A percentile compares a stretch with the other conserved stretches of the same genome.
phyloP scores from a whole-genome alignment of 2,888 invertebrate species.

The Balanococcus diminutus region DNA sequence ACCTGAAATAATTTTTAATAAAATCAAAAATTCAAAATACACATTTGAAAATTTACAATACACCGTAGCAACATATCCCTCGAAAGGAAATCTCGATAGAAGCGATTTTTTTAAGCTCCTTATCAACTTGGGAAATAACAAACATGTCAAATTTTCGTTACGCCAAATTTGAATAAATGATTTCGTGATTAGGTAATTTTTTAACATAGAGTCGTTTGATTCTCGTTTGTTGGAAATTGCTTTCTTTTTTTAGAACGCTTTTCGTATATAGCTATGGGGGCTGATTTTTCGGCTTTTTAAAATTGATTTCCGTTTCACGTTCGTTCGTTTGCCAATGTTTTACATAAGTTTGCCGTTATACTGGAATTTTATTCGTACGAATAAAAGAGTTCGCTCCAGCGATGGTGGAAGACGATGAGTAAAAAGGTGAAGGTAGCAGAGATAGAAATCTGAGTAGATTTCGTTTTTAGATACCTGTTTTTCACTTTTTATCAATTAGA shows the following conservation, averaged over 20 bases:
- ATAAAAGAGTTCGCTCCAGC: background rate
- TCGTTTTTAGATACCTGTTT: background rate
- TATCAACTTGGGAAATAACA: constrained; percentile 32
- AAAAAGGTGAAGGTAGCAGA: background rate
- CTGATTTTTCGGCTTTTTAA: constrained; percentile 19
- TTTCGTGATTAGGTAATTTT: constrained; percentile 36
- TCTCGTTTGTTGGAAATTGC: constrained; percentile 31
- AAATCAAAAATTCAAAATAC: background rate
- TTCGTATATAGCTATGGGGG: background rate
- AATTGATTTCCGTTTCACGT: background rate
- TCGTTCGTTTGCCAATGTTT: background rate
- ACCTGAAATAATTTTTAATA: background rate
- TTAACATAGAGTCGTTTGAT: constrained; percentile 18
- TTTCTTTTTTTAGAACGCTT: background rate
- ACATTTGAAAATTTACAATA: background rate
- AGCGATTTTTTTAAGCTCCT: constrained; percentile 13
- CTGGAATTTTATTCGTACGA: background rate
- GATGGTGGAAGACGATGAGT: background rate
- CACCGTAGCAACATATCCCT: background rate
- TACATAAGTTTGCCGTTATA: constrained; percentile 7
- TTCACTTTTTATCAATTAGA: background rate
- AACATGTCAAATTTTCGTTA: constrained; percentile 26
- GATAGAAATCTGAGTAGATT: constrained; percentile 2
- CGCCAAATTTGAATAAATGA: constrained; percentile 25
- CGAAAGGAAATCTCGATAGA: background rate